Conservation (phyloP, 2,113 vertebrate genomes). For the Oxygymnocypris stewartii region DNA sequence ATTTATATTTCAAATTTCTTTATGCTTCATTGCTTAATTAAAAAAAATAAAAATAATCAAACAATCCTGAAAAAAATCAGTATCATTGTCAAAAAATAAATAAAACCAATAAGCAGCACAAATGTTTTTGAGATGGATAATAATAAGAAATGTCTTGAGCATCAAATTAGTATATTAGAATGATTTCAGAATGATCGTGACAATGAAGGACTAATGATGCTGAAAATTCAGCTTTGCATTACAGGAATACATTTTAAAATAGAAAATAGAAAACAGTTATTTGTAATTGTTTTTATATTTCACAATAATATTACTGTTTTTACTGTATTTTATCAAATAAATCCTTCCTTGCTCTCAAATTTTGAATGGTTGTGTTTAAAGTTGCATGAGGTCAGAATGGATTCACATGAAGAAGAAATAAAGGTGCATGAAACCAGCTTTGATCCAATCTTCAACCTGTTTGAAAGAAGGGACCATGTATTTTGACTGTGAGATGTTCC, state of each 20-base stretch:
- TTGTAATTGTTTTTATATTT: background rate
- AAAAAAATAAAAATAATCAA: no score
- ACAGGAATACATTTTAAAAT: background rate
- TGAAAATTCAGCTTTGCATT: background rate
- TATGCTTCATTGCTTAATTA: no score
- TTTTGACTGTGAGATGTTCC: constrained; percentile 16
- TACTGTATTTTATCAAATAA: background rate
- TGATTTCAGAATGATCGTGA: background rate
- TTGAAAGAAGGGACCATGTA: constrained; percentile 10
- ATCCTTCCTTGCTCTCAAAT: background rate
- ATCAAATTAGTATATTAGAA: background rate
- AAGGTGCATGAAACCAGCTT: constrained; percentile 1
- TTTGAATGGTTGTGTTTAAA: background rate
- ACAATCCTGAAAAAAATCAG: no score
- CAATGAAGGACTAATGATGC: background rate
- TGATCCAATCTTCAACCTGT: background rate
- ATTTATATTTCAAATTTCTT: background rate
- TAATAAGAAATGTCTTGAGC: background rate
- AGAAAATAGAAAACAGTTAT: background rate
- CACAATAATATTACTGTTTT: background rate
- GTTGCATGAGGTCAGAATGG: no score
- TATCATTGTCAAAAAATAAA: background rate
- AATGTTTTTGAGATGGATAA: background rate
- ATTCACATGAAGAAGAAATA: background rate
- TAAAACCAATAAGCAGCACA: background rate